Evolutionary conservation across 2,888 invertebrate genomes (phyloP).

Genomic region (Chirona hameri): DNA sequence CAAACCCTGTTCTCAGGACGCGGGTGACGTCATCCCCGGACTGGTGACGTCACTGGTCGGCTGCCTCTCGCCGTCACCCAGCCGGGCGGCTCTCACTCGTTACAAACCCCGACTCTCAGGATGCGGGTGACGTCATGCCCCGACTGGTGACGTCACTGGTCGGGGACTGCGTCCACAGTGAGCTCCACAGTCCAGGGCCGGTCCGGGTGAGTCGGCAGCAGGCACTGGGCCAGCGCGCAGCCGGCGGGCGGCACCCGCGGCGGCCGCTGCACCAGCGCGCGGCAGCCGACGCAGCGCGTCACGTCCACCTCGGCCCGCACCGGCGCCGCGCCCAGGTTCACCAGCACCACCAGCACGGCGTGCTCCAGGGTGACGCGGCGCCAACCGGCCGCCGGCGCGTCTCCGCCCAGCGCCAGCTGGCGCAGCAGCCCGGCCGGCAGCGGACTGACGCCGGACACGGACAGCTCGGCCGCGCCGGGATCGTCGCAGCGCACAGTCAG

Average conservation of each 20-base stretch:
- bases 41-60: no score
- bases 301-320: background rate
- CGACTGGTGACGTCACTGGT: no score
- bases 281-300: background rate
- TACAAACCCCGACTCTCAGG: no score
- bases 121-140: no score
- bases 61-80: no score
- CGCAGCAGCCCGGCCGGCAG: background rate
- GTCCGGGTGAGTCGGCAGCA: background rate
- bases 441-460: background rate
- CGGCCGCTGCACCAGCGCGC: background rate
- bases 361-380: background rate
- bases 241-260: background rate
- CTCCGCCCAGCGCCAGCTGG: slow-evolving; percentile 36
- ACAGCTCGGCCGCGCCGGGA: background rate
- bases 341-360: background rate
- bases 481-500: slow-evolving; percentile 36
- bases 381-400: slow-evolving; percentile 36
- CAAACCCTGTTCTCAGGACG: no score
- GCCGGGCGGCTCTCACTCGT: no score
- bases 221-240: slow-evolving; percentile 12
- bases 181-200: background rate
- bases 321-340: background rate
- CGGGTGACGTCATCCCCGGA: no score
- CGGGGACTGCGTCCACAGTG: background rate